These are phyloP conservation scores for Pomacea maculata DNA, from an alignment of 1,140 invertebrate genomes.

Conservation along the genomic window DNA sequence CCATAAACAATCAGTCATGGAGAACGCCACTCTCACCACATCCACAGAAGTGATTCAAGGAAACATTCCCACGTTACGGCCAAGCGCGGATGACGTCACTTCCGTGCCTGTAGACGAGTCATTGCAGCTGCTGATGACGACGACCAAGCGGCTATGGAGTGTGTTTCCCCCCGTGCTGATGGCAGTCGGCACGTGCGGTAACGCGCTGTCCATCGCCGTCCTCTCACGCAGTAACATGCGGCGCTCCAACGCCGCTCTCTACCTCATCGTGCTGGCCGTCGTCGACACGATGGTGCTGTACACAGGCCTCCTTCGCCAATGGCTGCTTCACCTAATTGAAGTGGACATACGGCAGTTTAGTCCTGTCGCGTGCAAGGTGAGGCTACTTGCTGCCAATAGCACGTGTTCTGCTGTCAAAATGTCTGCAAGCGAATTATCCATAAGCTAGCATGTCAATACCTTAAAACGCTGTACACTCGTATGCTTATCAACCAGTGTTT, in stretches of 20 bases:
- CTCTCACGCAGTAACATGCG: conserved; percentile 23
- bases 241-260: conserved; percentile 29
- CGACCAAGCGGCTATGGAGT: conserved; percentile 23
- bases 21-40: too few species aligned
- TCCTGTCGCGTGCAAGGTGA: conserved; percentile 30
- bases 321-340: conserved; percentile 23
- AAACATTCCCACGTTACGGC: too few species aligned
- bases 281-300: conserved; percentile 37
- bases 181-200: conserved; percentile 39
- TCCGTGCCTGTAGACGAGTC: neutral
- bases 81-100: neutral
- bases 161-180: conserved; percentile 35
- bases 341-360: conserved; percentile 32
- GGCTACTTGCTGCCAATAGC: neutral
- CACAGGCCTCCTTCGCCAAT: conserved; percentile 46
- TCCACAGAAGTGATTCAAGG: too few species aligned
- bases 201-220: conserved; percentile 36
- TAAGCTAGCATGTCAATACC: too few species aligned
- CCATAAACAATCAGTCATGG: too few species aligned
- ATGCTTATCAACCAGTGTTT: too few species aligned
- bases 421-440: too few species aligned
- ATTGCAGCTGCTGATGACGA: neutral
- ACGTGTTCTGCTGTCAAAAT: neutral
- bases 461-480: too few species aligned
- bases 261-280: conserved; percentile 35